A percentile compares a stretch with the other conserved stretches of the same genome.
phyloP scores from a whole-genome alignment of 2,113 vertebrate species.

The Brevimyrus niger region DNA sequence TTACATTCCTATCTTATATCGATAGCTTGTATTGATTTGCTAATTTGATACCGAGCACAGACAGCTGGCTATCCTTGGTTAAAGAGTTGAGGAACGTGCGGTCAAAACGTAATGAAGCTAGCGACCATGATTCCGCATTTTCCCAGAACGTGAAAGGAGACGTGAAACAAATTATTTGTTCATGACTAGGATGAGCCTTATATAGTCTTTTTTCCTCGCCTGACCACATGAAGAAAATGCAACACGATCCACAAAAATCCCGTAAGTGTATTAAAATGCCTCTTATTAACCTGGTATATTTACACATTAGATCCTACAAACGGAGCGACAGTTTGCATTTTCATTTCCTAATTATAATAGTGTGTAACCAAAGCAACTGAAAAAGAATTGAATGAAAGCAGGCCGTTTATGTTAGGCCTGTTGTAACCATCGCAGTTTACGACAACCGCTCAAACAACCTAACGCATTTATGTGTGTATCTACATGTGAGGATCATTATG shows the following conservation, averaged over 20 bases:
- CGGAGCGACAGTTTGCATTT: not conserved
- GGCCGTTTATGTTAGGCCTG: not conserved
- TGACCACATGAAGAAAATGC: not conserved
- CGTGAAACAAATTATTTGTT: not conserved
- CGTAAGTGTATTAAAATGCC: not conserved
- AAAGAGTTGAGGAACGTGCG: not conserved
- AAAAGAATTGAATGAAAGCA: not conserved
- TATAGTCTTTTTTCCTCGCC: not conserved
- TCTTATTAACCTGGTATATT: not conserved
- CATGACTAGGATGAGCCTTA: not conserved
- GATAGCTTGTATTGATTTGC: not conserved
- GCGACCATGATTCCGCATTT: conserved; percentile 15
- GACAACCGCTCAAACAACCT: not conserved
- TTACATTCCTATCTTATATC: not conserved
- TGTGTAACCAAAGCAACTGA: not conserved
- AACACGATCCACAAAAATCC: not conserved
- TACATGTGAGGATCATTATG: not conserved
- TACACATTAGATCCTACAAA: not conserved
- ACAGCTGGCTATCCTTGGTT: not conserved
- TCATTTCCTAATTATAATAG: not conserved
- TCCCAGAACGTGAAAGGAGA: not conserved
- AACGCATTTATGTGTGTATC: not conserved
- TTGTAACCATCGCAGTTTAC: not conserved
- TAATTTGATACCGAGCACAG: not conserved
- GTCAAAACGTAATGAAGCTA: not conserved